phyloP scores from a whole-genome alignment of 1,140 invertebrate species.

The Drosophila auraria region DNA sequence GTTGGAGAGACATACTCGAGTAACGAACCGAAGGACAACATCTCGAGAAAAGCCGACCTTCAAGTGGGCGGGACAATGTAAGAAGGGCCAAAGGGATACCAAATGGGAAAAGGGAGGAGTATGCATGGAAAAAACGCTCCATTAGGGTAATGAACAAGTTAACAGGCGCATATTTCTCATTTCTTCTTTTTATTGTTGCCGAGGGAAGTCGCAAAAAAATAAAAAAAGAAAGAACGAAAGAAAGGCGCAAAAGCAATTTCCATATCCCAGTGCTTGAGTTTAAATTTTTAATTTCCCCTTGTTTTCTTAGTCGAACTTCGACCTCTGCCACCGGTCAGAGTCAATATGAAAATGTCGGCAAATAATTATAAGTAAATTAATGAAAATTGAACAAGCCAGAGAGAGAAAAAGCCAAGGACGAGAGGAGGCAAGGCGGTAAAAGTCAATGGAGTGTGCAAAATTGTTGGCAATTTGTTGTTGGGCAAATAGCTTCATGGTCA shows the following conservation, averaged over 20 bases:
- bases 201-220: conserved; percentile 4
- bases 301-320: conserved; percentile 34
- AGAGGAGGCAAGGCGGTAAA: conserved; percentile 30
- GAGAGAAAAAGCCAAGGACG: conserved; percentile 14
- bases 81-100: conserved; percentile 47
- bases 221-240: neutral
- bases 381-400: conserved; percentile 60
- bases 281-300: conserved; percentile 78
- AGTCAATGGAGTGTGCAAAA: conserved; percentile 57
- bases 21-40: conserved; percentile 45
- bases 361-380: conserved; percentile 78
- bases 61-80: conserved; percentile 12
- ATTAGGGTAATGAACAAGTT: conserved; percentile 84
- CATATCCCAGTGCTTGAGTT: conserved; percentile 51
- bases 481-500: conserved; percentile 66
- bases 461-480: conserved; percentile 62
- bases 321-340: conserved; percentile 15
- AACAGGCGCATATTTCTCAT: conserved; percentile 82
- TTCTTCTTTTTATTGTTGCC: conserved; percentile 63
- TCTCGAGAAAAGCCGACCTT: conserved; percentile 27
- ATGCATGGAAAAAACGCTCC: conserved; percentile 68
- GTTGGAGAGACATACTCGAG: conserved; percentile 9
- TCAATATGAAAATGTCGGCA: conserved; percentile 66
- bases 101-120: conserved; percentile 33
- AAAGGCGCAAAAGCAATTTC: conserved; percentile 29